Evolutionary conservation across 2,797 vertebrate genomes (phyloP).

Genomic region (Gallinago solitaria): DNA sequence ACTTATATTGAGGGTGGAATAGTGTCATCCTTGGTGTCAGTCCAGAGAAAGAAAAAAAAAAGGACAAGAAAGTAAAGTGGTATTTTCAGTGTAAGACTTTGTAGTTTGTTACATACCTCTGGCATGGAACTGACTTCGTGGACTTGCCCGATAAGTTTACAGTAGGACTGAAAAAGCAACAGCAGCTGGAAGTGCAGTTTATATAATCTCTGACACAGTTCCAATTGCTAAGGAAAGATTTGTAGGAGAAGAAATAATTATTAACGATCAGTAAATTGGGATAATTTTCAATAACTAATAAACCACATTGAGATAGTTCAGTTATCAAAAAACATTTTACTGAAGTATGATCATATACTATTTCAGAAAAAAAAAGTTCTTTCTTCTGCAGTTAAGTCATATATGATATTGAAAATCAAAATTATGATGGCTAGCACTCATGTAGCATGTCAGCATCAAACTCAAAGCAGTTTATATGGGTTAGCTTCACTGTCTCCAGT

Average conservation of each 20-base stretch:
- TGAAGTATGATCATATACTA: not conserved
- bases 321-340: not conserved
- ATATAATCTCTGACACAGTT: conserved; percentile 97
- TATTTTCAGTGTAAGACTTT: not conserved
- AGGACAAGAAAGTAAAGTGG: not conserved
- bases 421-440: not conserved
- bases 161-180: conserved; percentile 98
- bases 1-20: not conserved
- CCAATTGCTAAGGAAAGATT: conserved; percentile 89
- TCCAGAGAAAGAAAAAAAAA: not conserved
- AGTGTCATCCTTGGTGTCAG: not conserved
- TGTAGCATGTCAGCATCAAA: not conserved
- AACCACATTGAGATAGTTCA: not conserved
- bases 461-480: not conserved
- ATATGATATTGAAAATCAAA: not conserved
- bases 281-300: not conserved
- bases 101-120: conserved; percentile 83
- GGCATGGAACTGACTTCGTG: conserved; percentile 95
- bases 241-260: conserved; percentile 47
- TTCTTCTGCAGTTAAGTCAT: not conserved
- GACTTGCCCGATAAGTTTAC: conserved; percentile 96
- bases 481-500: not conserved
- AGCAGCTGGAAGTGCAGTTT: conserved; percentile 99
- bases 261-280: not conserved
- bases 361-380: not conserved